Evolutionary conservation across 2,797 vertebrate genomes (phyloP), one percentile per base, ranked within the genome.

Genomic region (Smutsia temminckii): DNA sequence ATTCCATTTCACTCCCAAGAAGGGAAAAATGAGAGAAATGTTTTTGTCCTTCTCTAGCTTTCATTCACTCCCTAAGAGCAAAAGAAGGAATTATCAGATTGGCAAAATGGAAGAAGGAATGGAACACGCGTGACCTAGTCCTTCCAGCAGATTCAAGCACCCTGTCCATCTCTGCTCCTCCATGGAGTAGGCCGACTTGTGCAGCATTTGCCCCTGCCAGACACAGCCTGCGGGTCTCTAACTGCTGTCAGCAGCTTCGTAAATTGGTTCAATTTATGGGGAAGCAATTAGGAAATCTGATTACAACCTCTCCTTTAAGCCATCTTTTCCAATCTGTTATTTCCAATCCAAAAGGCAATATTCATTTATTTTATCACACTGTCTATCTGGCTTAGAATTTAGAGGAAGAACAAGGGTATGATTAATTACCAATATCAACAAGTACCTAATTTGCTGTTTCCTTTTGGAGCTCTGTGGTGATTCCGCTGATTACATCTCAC

Each of bases 371-470:
- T 92, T 57, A 61, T 29, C 80, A 29, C 59, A 51, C 17, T 77
- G 27, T 81, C 88, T 90, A 57, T 63, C 72, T 88, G 61, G 20
- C 25, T 75, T 61, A 69, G 34, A 59, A 90, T 40, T 32, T 14
- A 78, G 51, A 94, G 34, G 57, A 46, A 87, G 57, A 78, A 78
- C n/a, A 37, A 79, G 40, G 16, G 17, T 32, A 16, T 57, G 78
- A 95, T 89, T 90, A 81, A 75, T 94, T 49, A 91, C n/a, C 34
- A 34, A 86, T 71, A 75, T 88, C 90, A 75, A 68, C 8, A 78
- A 46, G 17, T 34, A 5, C 69, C 69, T 85, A 4, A 25, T 84
- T 85, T 88, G 59, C 83, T 78, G 27, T 63, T 93, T 86, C 49
- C 55, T 78, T 81, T 79, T 34, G 2, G 37, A 57, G 9, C 7